Base-by-base conservation (phyloP, 2,113 vertebrate species). In the Amphiprion percula region DNA sequence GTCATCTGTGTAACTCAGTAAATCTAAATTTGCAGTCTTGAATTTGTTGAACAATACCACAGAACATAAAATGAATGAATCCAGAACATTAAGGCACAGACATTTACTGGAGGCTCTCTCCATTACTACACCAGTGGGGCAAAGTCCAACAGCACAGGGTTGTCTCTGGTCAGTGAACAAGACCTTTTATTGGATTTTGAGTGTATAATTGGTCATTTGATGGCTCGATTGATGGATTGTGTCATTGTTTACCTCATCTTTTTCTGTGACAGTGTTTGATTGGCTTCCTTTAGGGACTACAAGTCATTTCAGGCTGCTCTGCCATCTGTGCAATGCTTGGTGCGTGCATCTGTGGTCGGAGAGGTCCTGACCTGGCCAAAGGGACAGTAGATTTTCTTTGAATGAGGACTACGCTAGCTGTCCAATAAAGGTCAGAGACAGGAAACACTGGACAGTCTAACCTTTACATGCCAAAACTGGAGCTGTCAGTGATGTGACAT, bases 231-330 rank as follows among this genome's bases (percentile, higher is more conserved):
- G 82, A 89, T 92, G 75, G 76, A 90, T 83, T 85, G 79, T 89
- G 89, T 77, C 86, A 77, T 81, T 90, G 78, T 85, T 89, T 83
- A 87, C 82, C 86, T 89, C 63, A 89, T 90, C 82, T 86, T 83
- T 85, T 7, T 77, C 63, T 55, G 53, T 67, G 77, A 85, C 78
- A 79, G 50, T 79, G 82, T 95, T 94, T 96, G 95, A 96, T 96
- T 94, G 94, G 87, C 87, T 89, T 94, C 93, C 95, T 93, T 94
- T 85, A 64, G 95, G 94, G 93, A 93, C 80, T 73, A 24, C 79
- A 69, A 65, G 67, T 73, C 68, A 55, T 68, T 85, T 50, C 5
- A 50, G 76, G 5, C 64, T 50, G 87, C 89, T 74, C 73, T 85
- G 77, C 94, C 94, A 94, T 94, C 94, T 95, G 94, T 79, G 74